These are phyloP conservation scores for Deroptyus accipitrinus DNA, from an alignment of 2,113 vertebrate species.

Conservation along the genomic window DNA sequence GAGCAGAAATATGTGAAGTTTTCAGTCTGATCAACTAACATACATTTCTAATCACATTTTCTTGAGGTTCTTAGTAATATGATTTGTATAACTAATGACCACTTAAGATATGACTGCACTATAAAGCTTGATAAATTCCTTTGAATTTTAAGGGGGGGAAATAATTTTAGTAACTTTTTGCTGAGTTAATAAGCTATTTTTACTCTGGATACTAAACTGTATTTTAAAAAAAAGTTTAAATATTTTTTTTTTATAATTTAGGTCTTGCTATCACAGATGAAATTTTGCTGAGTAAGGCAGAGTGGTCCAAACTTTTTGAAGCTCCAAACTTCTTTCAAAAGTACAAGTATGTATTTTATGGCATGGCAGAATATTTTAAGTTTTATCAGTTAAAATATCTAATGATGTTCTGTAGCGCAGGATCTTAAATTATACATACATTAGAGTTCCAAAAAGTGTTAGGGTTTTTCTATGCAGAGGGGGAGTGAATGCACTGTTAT, in stretches of 20 bases:
- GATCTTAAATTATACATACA: not conserved
- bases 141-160: not conserved
- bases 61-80: not conserved
- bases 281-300: constrained; percentile 89
- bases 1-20: not conserved
- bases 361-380: constrained; percentile 77
- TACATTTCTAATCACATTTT: not conserved
- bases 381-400: constrained; percentile 52
- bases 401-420: constrained; percentile 1
- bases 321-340: constrained; percentile 93
- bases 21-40: not conserved
- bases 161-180: not conserved
- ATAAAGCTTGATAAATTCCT: not conserved
- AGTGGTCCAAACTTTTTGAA: constrained; percentile 96
- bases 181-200: not conserved
- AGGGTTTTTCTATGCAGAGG: not conserved
- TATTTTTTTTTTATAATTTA: constrained; percentile 71
- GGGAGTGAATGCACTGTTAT: not conserved
- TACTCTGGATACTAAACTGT: not conserved
- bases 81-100: not conserved
- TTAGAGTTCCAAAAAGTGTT: not conserved
- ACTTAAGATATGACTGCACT: not conserved
- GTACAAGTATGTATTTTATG: constrained; percentile 95
- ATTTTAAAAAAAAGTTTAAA: constrained; percentile 51
- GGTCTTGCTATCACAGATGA: constrained; percentile 90